These are phyloP conservation scores for Podarcis lilfordi DNA, from an alignment of 2,797 vertebrate genomes.

Conservation along the genomic window DNA sequence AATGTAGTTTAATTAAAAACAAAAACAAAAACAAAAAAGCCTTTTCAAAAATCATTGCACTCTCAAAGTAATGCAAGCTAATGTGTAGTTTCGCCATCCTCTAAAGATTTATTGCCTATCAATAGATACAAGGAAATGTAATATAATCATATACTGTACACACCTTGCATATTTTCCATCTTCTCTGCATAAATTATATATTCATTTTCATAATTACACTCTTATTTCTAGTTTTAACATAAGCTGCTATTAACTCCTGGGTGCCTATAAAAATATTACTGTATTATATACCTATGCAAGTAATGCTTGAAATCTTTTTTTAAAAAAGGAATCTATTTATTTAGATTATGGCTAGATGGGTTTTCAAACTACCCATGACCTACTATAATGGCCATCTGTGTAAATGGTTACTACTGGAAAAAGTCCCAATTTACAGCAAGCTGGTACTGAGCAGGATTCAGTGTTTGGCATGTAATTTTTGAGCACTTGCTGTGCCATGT, in stretches of 20 bases:
- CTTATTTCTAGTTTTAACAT: conserved; percentile 72
- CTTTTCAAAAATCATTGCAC: conserved; percentile 68
- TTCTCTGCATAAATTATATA: conserved; percentile 71
- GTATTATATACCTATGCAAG: conserved; percentile 63
- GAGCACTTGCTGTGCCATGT: not conserved
- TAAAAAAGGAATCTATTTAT: conserved; percentile 59
- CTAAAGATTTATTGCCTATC: conserved; percentile 69
- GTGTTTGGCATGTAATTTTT: not conserved
- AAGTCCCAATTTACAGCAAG: not conserved
- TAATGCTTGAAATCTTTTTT: conserved; percentile 68
- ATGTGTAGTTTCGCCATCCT: conserved; percentile 53
- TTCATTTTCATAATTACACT: conserved; percentile 76
- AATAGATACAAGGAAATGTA: conserved; percentile 66
- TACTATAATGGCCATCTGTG: not conserved
- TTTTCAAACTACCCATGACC: not conserved
- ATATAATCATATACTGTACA: conserved; percentile 62
- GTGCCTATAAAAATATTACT: conserved; percentile 64
- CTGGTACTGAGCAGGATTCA: not conserved
- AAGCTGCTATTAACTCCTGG: conserved; percentile 73
- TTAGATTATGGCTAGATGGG: conserved; percentile 34
- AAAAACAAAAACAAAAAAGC: conserved; percentile 73
- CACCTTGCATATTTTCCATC: conserved; percentile 69
- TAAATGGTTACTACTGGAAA: not conserved
- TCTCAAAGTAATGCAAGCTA: conserved; percentile 58
- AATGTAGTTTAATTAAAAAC: conserved; percentile 79